phyloP scores from a whole-genome alignment of 2,888 invertebrate species.

The Dexiosoma caninum region DNA sequence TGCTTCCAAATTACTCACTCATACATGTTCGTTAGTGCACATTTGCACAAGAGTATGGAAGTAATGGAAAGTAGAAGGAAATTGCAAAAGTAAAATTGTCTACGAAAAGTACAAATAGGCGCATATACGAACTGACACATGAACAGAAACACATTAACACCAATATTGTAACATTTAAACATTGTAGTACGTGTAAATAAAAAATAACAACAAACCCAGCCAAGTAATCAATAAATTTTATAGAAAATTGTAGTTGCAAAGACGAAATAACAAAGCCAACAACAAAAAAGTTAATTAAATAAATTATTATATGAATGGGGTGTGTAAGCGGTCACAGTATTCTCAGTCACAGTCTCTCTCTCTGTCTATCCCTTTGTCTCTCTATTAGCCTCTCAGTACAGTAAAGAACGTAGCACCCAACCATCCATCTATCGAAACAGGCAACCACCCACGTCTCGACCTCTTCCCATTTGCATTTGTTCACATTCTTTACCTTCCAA shows the following conservation, averaged over 20 bases:
- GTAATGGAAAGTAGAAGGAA: constrained; percentile 57
- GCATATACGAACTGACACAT: constrained; percentile 14
- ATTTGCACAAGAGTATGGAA: constrained; percentile 27
- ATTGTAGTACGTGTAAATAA: no score
- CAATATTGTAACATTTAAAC: background rate
- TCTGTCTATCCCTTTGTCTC: background rate
- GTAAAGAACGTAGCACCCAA: no score
- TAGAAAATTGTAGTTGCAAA: constrained; percentile 63
- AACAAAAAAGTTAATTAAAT: constrained; percentile 64
- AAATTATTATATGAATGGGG: constrained; percentile 65
- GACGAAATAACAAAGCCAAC: constrained; percentile 36
- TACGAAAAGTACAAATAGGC: constrained; percentile 20
- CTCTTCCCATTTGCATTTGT: constrained; percentile 13
- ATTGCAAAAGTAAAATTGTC: constrained; percentile 56
- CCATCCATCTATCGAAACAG: background rate
- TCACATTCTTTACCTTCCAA: constrained; percentile 50
- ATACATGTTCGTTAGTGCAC: constrained; percentile 3
- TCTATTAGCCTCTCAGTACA: background rate
- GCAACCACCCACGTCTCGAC: background rate
- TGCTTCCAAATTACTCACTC: constrained; percentile 3
- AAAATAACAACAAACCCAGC: constrained; percentile 37
- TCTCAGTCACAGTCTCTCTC: constrained; percentile 18
- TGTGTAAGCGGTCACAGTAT: constrained; percentile 54
- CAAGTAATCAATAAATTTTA: constrained; percentile 65
- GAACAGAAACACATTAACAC: constrained; percentile 1